Conservation (phyloP, 1,140 invertebrate species). For the Aleiodes sp. region DNA sequence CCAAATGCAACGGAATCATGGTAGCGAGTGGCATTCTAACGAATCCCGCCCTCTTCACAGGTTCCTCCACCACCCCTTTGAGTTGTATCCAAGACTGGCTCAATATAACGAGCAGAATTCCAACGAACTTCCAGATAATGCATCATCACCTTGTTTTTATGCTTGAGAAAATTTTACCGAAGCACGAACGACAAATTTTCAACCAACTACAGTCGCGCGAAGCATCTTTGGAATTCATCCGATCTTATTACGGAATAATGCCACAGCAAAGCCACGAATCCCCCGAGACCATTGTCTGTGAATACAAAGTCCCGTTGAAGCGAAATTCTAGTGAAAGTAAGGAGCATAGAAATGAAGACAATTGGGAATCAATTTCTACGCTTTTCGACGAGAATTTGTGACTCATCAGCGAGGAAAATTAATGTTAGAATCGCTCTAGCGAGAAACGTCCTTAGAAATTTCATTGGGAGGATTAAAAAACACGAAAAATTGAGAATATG, state of each 20-base stretch:
- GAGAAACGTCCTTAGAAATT: background rate
- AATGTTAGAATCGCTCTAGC: background rate
- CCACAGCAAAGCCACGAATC: constrained; percentile 37
- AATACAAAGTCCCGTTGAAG: constrained; percentile 37
- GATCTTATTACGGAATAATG: constrained; percentile 66
- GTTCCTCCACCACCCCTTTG: constrained; percentile 74
- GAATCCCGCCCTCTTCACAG: constrained; percentile 90
- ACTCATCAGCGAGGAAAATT: background rate
- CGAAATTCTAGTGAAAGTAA: constrained; percentile 53
- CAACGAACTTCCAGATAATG: constrained; percentile 77
- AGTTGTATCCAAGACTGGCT: constrained; percentile 89
- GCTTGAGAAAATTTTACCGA: constrained; percentile 82
- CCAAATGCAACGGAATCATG: constrained; percentile 88
- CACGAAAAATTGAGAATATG: background rate
- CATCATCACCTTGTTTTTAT: constrained; percentile 96
- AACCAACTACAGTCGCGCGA: constrained; percentile 78
- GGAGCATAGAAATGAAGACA: background rate
- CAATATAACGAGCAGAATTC: constrained; percentile 69
- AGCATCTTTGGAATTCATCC: constrained; percentile 78
- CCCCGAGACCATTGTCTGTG: background rate
- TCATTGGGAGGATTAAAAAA: background rate
- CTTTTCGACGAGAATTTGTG: background rate
- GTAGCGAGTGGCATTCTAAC: constrained; percentile 86
- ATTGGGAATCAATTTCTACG: background rate
- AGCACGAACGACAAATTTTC: constrained; percentile 76